Percentiles rank a stretch among this genome's conserved stretches.
These are phyloP conservation scores for Eleginops maclovinus DNA, from an alignment of 2,113 vertebrate genomes.

Conservation along the genomic window DNA sequence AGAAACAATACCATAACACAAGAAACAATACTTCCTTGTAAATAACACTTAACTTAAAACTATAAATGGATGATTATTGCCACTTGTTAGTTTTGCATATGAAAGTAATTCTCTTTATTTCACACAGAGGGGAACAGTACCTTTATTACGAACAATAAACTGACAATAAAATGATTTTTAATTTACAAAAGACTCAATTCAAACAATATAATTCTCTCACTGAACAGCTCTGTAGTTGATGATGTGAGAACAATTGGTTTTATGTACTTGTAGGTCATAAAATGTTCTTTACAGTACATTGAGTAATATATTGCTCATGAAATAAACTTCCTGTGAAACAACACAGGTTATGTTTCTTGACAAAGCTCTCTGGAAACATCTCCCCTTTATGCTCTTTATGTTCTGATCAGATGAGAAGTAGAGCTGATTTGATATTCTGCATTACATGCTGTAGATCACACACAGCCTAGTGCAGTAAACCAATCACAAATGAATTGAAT, in stretches of 20 bases:
- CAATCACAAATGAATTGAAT: not conserved
- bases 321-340: not conserved
- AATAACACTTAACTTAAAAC: slow-evolving; percentile 43
- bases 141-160: slow-evolving; percentile 6
- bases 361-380: not conserved
- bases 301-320: slow-evolving; percentile 15
- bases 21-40: slow-evolving; percentile 59
- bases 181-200: slow-evolving; percentile 21
- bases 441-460: not conserved
- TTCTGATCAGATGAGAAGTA: not conserved
- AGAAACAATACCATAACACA: slow-evolving; percentile 61
- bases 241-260: slow-evolving; percentile 29
- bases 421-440: not conserved
- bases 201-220: slow-evolving; percentile 11
- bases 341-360: not conserved
- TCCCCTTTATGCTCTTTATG: not conserved
- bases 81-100: slow-evolving; percentile 13
- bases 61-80: slow-evolving; percentile 27
- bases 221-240: slow-evolving; percentile 25
- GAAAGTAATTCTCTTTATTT: slow-evolving; percentile 1
- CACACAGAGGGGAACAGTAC: not conserved
- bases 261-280: slow-evolving; percentile 37
- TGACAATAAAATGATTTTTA: slow-evolving; percentile 25
- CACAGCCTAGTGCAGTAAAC: not conserved
- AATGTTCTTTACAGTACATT: slow-evolving; percentile 37